These are phyloP conservation scores for Chaenogobius annularis DNA, from an alignment of 2,113 vertebrate genomes.

Conservation along the genomic window DNA sequence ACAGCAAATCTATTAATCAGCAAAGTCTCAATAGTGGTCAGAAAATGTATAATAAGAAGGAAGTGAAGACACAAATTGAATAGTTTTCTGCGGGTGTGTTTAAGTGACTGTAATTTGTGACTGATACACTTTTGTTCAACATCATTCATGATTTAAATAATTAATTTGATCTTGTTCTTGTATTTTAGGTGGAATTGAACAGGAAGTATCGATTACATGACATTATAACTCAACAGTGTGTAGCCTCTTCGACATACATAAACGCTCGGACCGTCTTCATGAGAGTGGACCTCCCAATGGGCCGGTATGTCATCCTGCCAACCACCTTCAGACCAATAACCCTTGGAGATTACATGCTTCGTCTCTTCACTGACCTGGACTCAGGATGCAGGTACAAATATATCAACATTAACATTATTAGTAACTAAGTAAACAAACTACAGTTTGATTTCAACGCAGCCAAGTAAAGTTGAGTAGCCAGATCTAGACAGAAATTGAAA, in stretches of 20 bases:
- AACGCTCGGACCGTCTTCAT: conserved; percentile 86
- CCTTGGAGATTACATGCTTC: conserved; percentile 81
- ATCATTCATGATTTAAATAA: too few relatives aligned
- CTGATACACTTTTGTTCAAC: too few relatives aligned
- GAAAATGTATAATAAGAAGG: too few relatives aligned
- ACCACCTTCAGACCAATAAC: conserved; percentile 81
- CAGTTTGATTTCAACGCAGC: too few relatives aligned
- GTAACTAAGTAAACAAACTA: not conserved
- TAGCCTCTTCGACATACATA: conserved; percentile 81
- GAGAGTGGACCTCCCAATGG: conserved; percentile 77
- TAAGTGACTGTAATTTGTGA: too few relatives aligned
- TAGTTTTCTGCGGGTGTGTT: too few relatives aligned
- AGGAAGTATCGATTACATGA: conserved; percentile 87
- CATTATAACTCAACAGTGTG: conserved; percentile 81
- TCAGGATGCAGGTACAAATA: conserved; percentile 82
- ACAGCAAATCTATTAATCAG: not conserved
- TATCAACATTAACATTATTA: not conserved
- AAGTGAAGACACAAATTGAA: too few relatives aligned
- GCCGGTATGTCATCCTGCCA: conserved; percentile 88
- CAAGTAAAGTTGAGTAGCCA: too few relatives aligned
- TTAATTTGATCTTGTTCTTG: not conserved
- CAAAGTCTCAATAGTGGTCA: too few relatives aligned
- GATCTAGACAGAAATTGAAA: too few relatives aligned
- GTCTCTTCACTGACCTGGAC: conserved; percentile 85
- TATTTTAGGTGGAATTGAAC: conserved; percentile 87